Percentiles rank a stretch among this genome's conserved stretches.
Evolutionary conservation across 2,888 invertebrate species (phyloP).

Genomic region (Tubiluchus corallicola): DNA sequence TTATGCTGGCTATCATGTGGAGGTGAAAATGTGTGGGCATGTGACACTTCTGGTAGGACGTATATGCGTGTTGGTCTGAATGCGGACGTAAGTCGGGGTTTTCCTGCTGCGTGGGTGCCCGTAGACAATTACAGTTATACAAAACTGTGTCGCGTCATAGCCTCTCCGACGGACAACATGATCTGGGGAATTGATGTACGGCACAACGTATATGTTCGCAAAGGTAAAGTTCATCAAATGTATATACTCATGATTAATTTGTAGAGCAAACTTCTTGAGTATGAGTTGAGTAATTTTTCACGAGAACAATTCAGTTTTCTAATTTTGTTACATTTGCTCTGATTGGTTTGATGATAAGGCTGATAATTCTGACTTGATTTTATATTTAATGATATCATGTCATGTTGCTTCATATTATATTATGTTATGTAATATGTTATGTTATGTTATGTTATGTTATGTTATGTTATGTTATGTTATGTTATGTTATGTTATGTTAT

Average conservation of each 20-base stretch:
- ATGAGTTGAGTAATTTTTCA: no score
- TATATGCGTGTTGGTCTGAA: slow-evolving; percentile 32
- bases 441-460: neutral
- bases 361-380: neutral
- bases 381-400: neutral
- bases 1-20: slow-evolving; percentile 32
- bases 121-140: slow-evolving; percentile 1
- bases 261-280: no score
- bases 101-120: slow-evolving; percentile 1
- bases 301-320: no score
- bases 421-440: slow-evolving; percentile 1
- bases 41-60: slow-evolving; percentile 31
- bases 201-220: slow-evolving; percentile 32
- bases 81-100: slow-evolving; percentile 2
- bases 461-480: slow-evolving; percentile 1
- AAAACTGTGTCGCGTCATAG: slow-evolving; percentile 26
- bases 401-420: neutral
- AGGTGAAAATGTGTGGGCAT: slow-evolving; percentile 33
- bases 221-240: no score
- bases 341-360: no score
- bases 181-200: slow-evolving; percentile 36
- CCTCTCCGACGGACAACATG: slow-evolving; percentile 26
- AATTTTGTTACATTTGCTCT: no score
- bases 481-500: slow-evolving; percentile 1
- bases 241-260: no score